Percentiles rank a stretch among this genome's conserved stretches.
phyloP scores from a whole-genome alignment of 1,140 invertebrate species.

The Tetramorium parvispinum region DNA sequence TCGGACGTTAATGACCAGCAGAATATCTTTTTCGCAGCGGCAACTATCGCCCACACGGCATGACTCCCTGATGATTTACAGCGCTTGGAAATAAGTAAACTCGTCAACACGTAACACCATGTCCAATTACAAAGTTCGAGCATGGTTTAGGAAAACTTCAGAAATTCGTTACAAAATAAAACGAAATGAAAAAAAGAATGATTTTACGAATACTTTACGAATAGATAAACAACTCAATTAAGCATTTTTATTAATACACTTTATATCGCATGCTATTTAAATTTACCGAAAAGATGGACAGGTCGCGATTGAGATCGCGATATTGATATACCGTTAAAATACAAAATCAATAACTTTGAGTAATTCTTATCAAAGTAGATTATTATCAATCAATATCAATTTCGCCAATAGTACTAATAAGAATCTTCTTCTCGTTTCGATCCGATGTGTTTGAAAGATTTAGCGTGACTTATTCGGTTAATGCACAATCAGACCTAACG shows the following conservation, averaged over 20 bases:
- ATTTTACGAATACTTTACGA: not conserved
- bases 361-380: not conserved
- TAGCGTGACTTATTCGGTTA: constrained; percentile 27
- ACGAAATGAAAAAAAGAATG: not conserved
- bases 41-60: constrained; percentile 49
- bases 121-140: constrained; percentile 20
- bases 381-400: not conserved
- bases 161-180: not conserved
- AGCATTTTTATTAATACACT: not conserved
- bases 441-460: constrained; percentile 25
- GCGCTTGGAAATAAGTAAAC: not conserved
- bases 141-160: not conserved
- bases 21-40: constrained; percentile 60
- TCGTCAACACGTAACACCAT: constrained; percentile 3
- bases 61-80: constrained; percentile 59
- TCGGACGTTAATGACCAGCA: constrained; percentile 67
- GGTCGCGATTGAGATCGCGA: too few relatives aligned
- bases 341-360: not conserved
- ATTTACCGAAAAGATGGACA: not conserved
- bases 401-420: not conserved
- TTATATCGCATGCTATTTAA: not conserved
- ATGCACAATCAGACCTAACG: constrained; percentile 29
- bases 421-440: not conserved
- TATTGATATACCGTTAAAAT: not conserved
- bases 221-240: not conserved